Evolutionary conservation across 1,140 invertebrate genomes (phyloP).

Genomic region (Euwallacea similis): DNA sequence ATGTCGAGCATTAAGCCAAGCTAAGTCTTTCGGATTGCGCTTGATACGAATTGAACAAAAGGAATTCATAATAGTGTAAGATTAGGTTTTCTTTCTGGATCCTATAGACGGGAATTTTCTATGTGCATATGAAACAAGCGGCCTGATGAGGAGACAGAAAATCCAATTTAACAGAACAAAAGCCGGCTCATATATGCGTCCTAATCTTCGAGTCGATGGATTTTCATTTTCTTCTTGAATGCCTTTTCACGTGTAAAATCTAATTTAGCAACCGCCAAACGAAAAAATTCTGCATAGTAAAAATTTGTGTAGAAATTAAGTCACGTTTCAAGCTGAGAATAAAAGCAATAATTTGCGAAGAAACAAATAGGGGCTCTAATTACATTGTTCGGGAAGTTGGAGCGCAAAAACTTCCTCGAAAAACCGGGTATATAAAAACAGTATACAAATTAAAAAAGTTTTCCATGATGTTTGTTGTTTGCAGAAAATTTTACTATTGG

Average conservation of each 20-base stretch:
- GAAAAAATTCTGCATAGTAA: background rate
- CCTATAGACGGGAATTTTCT: slow-evolving; percentile 37
- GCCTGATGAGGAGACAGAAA: slow-evolving; percentile 40
- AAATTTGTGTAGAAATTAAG: no score
- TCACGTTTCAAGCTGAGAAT: no score
- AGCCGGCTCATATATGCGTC: slow-evolving; percentile 30
- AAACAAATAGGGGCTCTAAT: no score
- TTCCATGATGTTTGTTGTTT: slow-evolving; percentile 4
- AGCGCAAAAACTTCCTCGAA: no score
- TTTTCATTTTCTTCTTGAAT: slow-evolving; percentile 27
- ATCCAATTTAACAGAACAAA: slow-evolving; percentile 40
- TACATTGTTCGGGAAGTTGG: no score
- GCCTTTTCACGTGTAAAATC: slow-evolving; percentile 9
- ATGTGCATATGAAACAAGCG: slow-evolving; percentile 43
- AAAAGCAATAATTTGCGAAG: no score
- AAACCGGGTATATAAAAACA: no score
- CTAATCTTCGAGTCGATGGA: slow-evolving; percentile 29
- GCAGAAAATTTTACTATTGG: background rate
- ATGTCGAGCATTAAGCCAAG: no score
- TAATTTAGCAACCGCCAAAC: slow-evolving; percentile 10
- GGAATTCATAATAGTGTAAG: slow-evolving; percentile 39
- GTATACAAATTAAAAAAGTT: slow-evolving; percentile 12
- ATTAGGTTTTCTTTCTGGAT: slow-evolving; percentile 38
- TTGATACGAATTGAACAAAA: slow-evolving; percentile 26
- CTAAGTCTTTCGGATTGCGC: background rate